Evolutionary conservation across 1,140 invertebrate species (phyloP), one percentile per base, ranked within the genome.

Genomic region (Pogonomyrmex californicus): DNA sequence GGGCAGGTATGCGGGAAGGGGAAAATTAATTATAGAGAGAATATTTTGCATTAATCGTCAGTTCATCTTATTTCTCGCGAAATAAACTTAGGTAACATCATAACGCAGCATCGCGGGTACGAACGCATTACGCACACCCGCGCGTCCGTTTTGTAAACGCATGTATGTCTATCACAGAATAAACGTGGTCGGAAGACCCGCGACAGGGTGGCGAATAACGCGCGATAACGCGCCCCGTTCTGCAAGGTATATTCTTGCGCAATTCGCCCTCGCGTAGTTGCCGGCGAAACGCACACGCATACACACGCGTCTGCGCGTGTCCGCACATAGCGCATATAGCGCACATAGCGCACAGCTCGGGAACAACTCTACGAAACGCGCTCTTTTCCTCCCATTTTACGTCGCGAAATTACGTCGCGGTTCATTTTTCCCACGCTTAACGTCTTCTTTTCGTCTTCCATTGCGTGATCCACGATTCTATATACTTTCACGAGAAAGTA

Each of bases 121-220:
- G 14, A 63, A 23, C 78, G 63, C 77, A 4, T 36, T 17, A 30
- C 23, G 47, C 47, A 33, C 47, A 44, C 36, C 44, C 49, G 66
- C 38, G 14, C n/a, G 17, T 44, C 23, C 38, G 44, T 66, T 33
- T 85, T 54, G 44, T 30, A 77, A 85, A 78, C 70, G n/a, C 51
- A 73, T 47, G 23, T 38, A 71, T 77, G 77, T 85, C 90, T 91
- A 91, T 91, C 90, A 91, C 90, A 91, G 90, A 90, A 81, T 91
- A 82, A 90, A 89, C 85, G 85, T 91, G 86, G 86, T 88, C 75
- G 66, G 66, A 71, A 82, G 77, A 71, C 47, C 77, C 85, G 85
- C 85, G 56, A 71, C 6, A 77, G 44, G 63, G 62, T 82, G 66
- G 17, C 49, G 41, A 68, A 65, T 49, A 73, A 70, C 56, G 47